phyloP scores from a whole-genome alignment of 2,888 invertebrate genomes.

The Perizoma affinitatum region DNA sequence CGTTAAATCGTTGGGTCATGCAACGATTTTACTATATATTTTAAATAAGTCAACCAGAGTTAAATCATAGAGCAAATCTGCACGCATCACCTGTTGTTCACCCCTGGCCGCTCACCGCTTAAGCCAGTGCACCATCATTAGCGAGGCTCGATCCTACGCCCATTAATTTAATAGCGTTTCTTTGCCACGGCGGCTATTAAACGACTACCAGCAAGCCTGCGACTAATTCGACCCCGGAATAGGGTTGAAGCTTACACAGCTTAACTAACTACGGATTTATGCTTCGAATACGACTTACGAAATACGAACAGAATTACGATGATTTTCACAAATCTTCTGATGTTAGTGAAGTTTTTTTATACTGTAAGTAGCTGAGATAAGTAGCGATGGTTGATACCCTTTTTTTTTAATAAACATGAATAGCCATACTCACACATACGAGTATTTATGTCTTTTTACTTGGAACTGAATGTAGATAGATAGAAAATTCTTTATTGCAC shows the following conservation, averaged over 20 bases:
- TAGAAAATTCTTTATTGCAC: too few species aligned
- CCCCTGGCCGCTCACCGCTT: slow-evolving; percentile 21
- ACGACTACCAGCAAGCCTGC: slow-evolving; percentile 49
- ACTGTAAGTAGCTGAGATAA: background rate
- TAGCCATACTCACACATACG: too few species aligned
- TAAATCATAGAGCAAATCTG: slow-evolving; percentile 5
- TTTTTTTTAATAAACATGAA: too few species aligned
- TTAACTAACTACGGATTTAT: slow-evolving; percentile 61
- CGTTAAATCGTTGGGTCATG: too few species aligned
- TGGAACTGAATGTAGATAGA: too few species aligned
- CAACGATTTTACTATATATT: too few species aligned
- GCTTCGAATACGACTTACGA: slow-evolving; percentile 46
- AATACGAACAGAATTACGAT: slow-evolving; percentile 19
- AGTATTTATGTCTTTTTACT: too few species aligned
- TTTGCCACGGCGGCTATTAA: slow-evolving; percentile 64
- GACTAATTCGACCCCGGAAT: slow-evolving; percentile 59
- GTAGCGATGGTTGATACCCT: too few species aligned
- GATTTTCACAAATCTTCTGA: slow-evolving; percentile 4
- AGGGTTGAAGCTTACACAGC: slow-evolving; percentile 51
- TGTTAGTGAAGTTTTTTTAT: background rate
- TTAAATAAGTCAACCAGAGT: too few species aligned
- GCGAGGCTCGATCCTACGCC: slow-evolving; percentile 47
- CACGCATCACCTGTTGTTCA: slow-evolving; percentile 22
- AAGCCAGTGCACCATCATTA: slow-evolving; percentile 44
- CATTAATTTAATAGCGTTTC: slow-evolving; percentile 76